Evolutionary conservation across 2,797 vertebrate species (phyloP).

Genomic region (Hoplostethus atlanticus): DNA sequence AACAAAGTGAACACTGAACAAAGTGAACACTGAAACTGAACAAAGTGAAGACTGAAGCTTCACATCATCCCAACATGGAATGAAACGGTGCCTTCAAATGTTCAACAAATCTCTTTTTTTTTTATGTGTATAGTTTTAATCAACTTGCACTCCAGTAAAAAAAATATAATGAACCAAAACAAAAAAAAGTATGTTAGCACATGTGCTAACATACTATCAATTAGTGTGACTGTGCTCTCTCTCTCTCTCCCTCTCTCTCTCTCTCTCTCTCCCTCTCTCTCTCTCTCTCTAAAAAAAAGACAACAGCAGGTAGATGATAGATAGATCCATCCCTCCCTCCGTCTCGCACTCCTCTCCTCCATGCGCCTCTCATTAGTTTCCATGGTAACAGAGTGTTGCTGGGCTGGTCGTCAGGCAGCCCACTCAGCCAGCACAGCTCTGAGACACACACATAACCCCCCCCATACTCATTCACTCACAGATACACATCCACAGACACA

Average conservation of each 20-base stretch:
- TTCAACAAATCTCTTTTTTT: no score
- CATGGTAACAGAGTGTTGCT: constrained; percentile 85
- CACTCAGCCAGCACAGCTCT: constrained; percentile 76
- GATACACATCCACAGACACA: not conserved
- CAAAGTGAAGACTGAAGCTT: no score
- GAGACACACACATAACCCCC: constrained; percentile 28
- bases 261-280: not conserved
- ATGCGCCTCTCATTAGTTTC: constrained; percentile 81
- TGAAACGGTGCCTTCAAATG: no score
- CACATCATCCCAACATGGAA: no score
- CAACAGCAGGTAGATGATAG: no score
- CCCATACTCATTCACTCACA: not conserved
- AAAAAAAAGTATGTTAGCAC: no score
- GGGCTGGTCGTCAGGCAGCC: constrained; percentile 82
- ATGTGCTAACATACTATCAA: not conserved
- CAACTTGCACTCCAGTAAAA: no score
- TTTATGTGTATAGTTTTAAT: no score
- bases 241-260: constrained; percentile 3
- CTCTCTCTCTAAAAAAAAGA: no score
- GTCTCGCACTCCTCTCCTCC: constrained; percentile 65
- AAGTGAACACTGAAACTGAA: no score
- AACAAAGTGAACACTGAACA: no score
- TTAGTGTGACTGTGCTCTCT: not conserved
- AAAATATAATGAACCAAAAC: no score
- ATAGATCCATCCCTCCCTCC: constrained; percentile 19